Base-by-base conservation (phyloP, 2,888 invertebrate species). In the Odontocerum albicorne region DNA sequence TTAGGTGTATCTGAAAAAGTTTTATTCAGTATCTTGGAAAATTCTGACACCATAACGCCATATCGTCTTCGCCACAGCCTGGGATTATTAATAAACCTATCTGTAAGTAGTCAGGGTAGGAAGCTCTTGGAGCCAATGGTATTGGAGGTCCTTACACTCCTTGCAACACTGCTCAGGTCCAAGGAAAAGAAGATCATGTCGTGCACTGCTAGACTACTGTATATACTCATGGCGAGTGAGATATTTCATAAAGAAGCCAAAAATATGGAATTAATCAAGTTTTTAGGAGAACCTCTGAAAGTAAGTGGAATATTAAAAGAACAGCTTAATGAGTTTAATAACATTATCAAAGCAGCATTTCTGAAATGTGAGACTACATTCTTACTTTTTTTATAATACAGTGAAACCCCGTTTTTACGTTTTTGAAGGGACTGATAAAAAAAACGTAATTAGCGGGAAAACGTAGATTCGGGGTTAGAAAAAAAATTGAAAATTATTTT, bases 41-140 rank as follows among this genome's bases (percentile, higher is more conserved):
- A 73, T 42, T 68, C 66, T 55, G 66, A 66, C 4, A 63, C 64
- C 42, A 68, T 74, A 60, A 71, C 73, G 40, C 70, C 75, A 1
- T 87, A 87, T 65, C 77, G 82, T 35, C 71, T 85, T 61, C 85
- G 86, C 65, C 86, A 85, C 64, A 75, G 81, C n/a, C 77, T 81
- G 6, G 86, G 86, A 3, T 71, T 87, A 8, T 71, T 86, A 16
- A 85, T 86, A 82, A 87, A 87, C 66, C 70, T 87, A 4, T 85
- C 84, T 61, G 71, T 87, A 27, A 77, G 84, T 62, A 72, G 75
- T 17, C 71, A 77, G 57, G 82, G 82, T 3, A 62, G 64, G 47
- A 46, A 59, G 12, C 55, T 62, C n/a, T 61, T 65, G 35, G 63
- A 60, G 12, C 49, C 60, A 17, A 61, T 63, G 40, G 60, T 65